Percentiles rank a stretch among this genome's conserved stretches.
These are phyloP conservation scores for Zaprionus gabonicus DNA, from an alignment of 1,140 invertebrate species.

Conservation along the genomic window DNA sequence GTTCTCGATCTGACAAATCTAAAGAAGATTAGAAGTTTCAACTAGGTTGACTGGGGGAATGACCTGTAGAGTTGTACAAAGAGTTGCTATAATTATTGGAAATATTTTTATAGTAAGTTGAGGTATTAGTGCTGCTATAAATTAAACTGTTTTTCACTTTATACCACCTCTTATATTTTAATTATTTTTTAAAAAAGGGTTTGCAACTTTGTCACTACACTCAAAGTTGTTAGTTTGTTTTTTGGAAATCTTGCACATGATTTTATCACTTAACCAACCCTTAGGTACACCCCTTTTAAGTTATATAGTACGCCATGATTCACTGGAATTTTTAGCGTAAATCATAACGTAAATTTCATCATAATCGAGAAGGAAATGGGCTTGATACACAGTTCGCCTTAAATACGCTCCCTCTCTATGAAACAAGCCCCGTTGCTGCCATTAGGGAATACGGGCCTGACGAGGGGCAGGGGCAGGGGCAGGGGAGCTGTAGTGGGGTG, in stretches of 20 bases:
- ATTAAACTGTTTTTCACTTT: not conserved
- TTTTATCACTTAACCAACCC: not conserved
- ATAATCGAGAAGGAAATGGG: not conserved
- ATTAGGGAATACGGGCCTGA: not conserved
- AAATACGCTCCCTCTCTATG: conserved; percentile 22
- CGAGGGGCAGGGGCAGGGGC: too few species aligned
- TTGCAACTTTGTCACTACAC: too few species aligned
- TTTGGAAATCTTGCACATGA: not conserved
- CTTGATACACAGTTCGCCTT: conserved; percentile 1
- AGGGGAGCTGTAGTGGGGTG: conserved; percentile 21
- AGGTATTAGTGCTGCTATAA: too few species aligned
- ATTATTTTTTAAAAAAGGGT: not conserved
- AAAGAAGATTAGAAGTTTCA: not conserved
- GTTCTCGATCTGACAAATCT: conserved; percentile 41
- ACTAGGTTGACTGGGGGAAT: not conserved
- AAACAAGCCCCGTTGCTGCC: not conserved
- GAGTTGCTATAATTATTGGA: not conserved
- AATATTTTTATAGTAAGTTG: too few species aligned
- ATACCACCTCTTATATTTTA: not conserved
- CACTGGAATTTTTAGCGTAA: not conserved
- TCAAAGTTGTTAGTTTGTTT: not conserved
- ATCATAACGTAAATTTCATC: not conserved
- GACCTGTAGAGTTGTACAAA: not conserved
- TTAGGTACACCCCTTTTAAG: not conserved
- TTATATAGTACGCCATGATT: not conserved